Evolutionary conservation across 2,797 vertebrate species (phyloP), one percentile per base, ranked within the genome.

Genomic region (Epinephelus awoara): DNA sequence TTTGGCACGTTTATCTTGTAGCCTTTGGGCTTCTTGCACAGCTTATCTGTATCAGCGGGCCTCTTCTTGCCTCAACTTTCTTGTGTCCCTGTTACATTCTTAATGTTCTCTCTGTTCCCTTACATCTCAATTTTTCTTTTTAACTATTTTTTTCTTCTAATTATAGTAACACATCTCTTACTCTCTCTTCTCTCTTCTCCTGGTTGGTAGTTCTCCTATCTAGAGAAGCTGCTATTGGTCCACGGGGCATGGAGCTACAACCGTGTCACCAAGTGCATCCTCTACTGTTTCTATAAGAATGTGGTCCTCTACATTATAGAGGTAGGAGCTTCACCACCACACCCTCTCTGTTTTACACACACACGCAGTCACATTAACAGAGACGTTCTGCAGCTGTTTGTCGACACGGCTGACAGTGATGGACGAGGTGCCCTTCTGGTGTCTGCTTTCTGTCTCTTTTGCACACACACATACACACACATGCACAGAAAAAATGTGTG

Each of bases 241-340:
- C 98, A 99, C 0, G 98, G 98, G 61, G 97, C 98, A 29, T 99
- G 98, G 98, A 99, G 98, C 94, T 99, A 99, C 91, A 99, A 97
- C 92, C 96, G 98, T 27, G 98, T 99, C 90, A 99, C 98, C 82
- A 99, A 99, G 93, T 99, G 98, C 92, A 99, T 99, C 90, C 93
- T 99, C 68, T 99, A 99, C 93, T 99, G 98, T 91, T 99, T 99
- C 95, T 99, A 99, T 88, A 99, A 99, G 95, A 99, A 99, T 5
- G 97, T 99, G 87, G 98, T 99, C 69, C 96, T 99, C 59, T 99
- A 99, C 92, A 99, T 99, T 81, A 99, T 99, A 42, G 98, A 99
- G 98, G 98, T 99, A 94, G 92, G 95, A 85, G 67, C 69, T 18
- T 23, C 29, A 10, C 65, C n/a, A 49, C 71, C 83, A 76, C 83